Base-by-base conservation (phyloP, 2,797 vertebrate genomes). In the Tiaroga cobitis region DNA sequence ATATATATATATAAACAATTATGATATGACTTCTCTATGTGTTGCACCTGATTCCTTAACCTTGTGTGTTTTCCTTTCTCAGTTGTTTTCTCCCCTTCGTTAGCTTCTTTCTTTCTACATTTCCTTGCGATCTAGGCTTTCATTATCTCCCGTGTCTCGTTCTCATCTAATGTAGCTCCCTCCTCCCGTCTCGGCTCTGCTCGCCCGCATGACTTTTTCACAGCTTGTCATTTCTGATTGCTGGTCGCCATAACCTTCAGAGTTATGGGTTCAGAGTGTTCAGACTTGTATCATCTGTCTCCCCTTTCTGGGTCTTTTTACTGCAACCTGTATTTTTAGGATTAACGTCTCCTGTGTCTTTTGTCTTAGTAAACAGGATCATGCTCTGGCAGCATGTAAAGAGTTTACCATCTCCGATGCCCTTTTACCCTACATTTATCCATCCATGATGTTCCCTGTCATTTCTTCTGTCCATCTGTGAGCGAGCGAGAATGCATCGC, bases 331-430 rank as follows among this genome's bases (percentile, higher is more conserved):
- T n/a, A 51, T 18, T 76, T 76, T 84, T 34, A 46, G 59, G 46
- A 68, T 54, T 37, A 49, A 5, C 8, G 10, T 46, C 21, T 54
- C 67, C 19, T 34, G 24, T 61, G 9, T 59, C 29, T 26, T 72
- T 83, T 19, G 86, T 61, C 82, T 16, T 89, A 80, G 29, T 56
- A 59, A 83, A 84, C 29, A 4, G 32, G 32, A 59, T 84, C 34
- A 67, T 26, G 54, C 16, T 78, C 68, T 43, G 2, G 51, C 34
- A 67, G 68, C 21, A 56, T 80, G 34, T 41, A 67, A 84, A 41
- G 37, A 77, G 65, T 41, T 77, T 82, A 73, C 34, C 43, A 73
- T 43, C 43, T 65, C 46, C 29, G 51, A 68, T 46, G 39, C 69
- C 77, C 85, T 43, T 81, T 46, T 46, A 29, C 29, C 41, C 56